Base-by-base conservation (phyloP, 2,888 invertebrate genomes). In the Seira sanloemensis region DNA sequence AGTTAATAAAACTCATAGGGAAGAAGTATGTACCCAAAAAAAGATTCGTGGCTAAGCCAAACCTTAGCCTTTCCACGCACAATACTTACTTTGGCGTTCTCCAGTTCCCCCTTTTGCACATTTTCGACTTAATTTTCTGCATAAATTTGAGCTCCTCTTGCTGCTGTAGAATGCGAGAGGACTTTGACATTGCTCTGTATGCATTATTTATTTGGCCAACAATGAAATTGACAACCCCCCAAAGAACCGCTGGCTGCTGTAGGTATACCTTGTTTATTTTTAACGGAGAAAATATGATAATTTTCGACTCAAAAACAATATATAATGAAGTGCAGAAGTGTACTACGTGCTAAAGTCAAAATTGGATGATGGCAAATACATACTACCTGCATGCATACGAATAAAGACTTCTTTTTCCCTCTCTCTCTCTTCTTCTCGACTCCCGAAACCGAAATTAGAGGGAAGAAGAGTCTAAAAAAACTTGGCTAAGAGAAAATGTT, bases 311-410 rank as follows among this genome's bases (percentile, higher is more conserved):
- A 23, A 62, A 62, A 50, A 50, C 50, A 50, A 50, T 50, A 37
- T n/a, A 37, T 37, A 50, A 50, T 50, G 50, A 50, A 23, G 21
- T 23, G 62, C 23, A 62, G 21, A 50, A 50, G 50, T 62, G 62
- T n/a, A n/a, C 62, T 62, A 21, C 62, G 62, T 62, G 62, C 62
- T 23, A 62, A 62, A 62, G n/a, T n/a, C n/a, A n/a, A n/a, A n/a
- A n/a, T n/a, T n/a, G n/a, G n/a, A n/a, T n/a, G n/a, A n/a, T n/a
- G n/a, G n/a, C n/a, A n/a, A n/a, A n/a, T n/a, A n/a, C n/a, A n/a
- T n/a, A n/a, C n/a, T n/a, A n/a, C n/a, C n/a, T n/a, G n/a, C n/a
- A n/a, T n/a, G n/a, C n/a, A n/a, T n/a, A n/a, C n/a, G n/a, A n/a
- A n/a, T n/a, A n/a, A n/a, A n/a, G n/a, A n/a, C n/a, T n/a, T n/a